phyloP scores from a whole-genome alignment of 2,888 invertebrate species.

The Scaptomyza polygonia region DNA sequence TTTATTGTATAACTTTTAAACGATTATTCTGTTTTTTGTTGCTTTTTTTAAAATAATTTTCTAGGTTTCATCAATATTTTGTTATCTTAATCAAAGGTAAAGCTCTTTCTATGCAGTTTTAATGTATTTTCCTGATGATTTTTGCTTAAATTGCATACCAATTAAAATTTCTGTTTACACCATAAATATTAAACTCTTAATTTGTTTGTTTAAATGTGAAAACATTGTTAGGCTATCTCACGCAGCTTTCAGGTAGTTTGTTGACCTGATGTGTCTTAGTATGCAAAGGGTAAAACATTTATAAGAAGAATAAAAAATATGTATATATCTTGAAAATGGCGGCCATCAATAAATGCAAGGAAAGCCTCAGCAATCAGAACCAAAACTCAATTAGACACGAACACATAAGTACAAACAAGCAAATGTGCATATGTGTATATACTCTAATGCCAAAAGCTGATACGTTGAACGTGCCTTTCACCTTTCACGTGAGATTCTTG shows the following conservation, averaged over 20 bases:
- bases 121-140: not conserved
- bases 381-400: constrained; percentile 52
- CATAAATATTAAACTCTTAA: not conserved
- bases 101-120: not conserved
- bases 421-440: not conserved
- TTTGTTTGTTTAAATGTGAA: not conserved
- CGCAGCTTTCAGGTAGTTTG: constrained; percentile 39
- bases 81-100: not conserved
- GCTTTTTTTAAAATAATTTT: not conserved
- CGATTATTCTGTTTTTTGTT: not conserved
- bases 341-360: constrained; percentile 33
- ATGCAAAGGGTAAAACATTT: not conserved
- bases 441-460: constrained; percentile 2
- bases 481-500: constrained; percentile 69
- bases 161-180: too few species aligned
- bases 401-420: constrained; percentile 8
- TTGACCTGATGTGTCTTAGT: constrained; percentile 49
- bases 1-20: too few species aligned
- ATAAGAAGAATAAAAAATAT: not conserved
- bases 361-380: constrained; percentile 7
- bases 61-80: not conserved
- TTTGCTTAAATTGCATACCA: not conserved
- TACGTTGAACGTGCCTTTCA: constrained; percentile 66
- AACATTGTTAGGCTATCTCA: not conserved
- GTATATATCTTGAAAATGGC: constrained; percentile 8